Evolutionary conservation across 2,888 invertebrate genomes (phyloP).

Genomic region (Drosophila lutescens): DNA sequence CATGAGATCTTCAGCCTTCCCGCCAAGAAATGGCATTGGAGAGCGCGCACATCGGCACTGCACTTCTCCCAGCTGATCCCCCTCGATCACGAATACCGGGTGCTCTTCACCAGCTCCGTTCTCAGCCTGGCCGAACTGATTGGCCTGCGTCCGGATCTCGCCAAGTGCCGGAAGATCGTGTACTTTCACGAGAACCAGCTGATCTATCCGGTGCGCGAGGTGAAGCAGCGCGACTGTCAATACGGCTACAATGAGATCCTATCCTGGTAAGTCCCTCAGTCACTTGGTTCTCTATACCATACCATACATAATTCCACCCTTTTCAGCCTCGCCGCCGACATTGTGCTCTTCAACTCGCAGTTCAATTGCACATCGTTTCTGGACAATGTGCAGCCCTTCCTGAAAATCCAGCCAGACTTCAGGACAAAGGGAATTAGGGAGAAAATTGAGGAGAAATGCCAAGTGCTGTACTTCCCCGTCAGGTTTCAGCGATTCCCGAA

Average conservation of each 20-base stretch:
- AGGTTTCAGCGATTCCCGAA: conserved; percentile 84
- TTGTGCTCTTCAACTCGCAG: conserved; percentile 89
- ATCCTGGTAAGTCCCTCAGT: conserved; percentile 85
- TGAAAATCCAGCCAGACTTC: conserved; percentile 88
- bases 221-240: conserved; percentile 89
- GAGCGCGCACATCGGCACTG: conserved; percentile 88
- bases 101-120: conserved; percentile 89
- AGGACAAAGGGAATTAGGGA: conserved; percentile 86
- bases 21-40: conserved; percentile 92
- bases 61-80: conserved; percentile 87
- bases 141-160: conserved; percentile 88
- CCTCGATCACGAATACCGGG: conserved; percentile 85
- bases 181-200: conserved; percentile 93
- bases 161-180: conserved; percentile 87
- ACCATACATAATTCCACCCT: too few species aligned
- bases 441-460: conserved; percentile 86
- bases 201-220: conserved; percentile 88
- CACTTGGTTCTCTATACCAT: neutral
- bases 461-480: conserved; percentile 88
- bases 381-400: conserved; percentile 86
- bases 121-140: conserved; percentile 89
- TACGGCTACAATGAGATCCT: conserved; percentile 91
- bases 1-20: conserved; percentile 86
- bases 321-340: conserved; percentile 88
- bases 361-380: conserved; percentile 89